A percentile compares a stretch with the other conserved stretches of the same genome.
Conservation (phyloP, 2,797 vertebrate genomes). For the Clarias pachynema region DNA sequence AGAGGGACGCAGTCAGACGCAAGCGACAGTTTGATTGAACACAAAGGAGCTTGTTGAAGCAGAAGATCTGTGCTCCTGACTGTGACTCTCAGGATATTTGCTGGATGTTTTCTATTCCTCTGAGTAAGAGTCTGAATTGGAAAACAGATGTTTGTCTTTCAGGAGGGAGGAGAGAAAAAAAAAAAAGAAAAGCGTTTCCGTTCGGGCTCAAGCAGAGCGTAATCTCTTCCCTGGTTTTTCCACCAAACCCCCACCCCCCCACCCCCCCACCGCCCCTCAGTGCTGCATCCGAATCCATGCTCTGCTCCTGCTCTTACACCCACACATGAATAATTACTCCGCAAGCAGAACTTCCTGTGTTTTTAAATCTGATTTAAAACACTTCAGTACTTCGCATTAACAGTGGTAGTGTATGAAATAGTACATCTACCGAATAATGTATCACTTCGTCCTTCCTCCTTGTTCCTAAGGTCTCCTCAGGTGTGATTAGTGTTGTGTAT, state of each 20-base stretch:
- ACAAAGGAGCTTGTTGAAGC: conserved; percentile 34
- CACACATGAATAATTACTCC: conserved; percentile 20
- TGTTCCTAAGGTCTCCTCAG: conserved; percentile 32
- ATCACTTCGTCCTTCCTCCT: neutral
- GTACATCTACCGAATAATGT: neutral
- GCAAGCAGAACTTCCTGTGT: neutral
- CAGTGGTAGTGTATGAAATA: neutral
- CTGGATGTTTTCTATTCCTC: conserved; percentile 26
- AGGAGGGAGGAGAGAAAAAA: neutral
- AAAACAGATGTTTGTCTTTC: conserved; percentile 46
- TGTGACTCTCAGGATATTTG: conserved; percentile 28
- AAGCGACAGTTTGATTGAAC: conserved; percentile 8
- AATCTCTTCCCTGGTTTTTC: conserved; percentile 10
- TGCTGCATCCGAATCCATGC: conserved; percentile 9
- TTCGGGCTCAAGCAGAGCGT: conserved; percentile 21
- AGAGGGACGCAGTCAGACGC: conserved; percentile 10
- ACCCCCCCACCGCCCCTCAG: neutral
- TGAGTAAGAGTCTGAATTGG: conserved; percentile 25
- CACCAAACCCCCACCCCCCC: neutral
- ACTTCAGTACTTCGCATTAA: neutral
- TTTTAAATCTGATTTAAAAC: neutral
- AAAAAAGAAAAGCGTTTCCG: neutral
- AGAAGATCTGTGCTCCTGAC: conserved; percentile 26
- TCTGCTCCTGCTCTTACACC: neutral
- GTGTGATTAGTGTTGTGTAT: conserved; percentile 15